Evolutionary conservation across 37 sponge, comb jelly and placozoan species (phyloP).

Genomic region (Mnemiopsis leidyi): DNA sequence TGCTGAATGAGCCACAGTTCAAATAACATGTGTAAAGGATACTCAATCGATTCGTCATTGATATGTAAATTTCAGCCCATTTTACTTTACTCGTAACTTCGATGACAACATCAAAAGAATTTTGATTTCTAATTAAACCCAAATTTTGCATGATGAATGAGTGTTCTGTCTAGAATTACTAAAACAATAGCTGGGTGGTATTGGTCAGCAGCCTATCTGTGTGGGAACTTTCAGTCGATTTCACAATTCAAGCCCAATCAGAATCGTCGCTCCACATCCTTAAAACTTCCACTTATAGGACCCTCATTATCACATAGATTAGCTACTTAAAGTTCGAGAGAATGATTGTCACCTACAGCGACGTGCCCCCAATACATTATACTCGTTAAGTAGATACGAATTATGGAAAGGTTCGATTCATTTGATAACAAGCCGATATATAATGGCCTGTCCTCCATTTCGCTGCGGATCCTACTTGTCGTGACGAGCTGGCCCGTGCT

Average conservation of each 20-base stretch:
- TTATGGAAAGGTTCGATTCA: not conserved
- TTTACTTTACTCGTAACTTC: not conserved
- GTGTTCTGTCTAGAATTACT: not conserved
- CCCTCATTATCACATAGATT: not conserved
- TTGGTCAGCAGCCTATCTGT: no score
- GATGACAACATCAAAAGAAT: not conserved
- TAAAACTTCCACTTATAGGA: not conserved
- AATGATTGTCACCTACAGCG: not conserved
- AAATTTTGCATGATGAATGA: not conserved
- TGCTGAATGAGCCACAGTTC: no score
- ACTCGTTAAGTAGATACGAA: not conserved
- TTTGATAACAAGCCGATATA: not conserved
- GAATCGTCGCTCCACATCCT: not conserved
- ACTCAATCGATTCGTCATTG: no score
- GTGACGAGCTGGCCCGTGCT: not conserved
- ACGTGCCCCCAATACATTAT: not conserved
- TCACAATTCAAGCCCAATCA: not conserved
- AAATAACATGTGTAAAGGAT: no score
- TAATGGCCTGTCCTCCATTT: not conserved
- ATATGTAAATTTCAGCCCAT: not conserved
- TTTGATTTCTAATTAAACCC: not conserved
- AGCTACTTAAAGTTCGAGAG: not conserved
- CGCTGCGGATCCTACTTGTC: not conserved
- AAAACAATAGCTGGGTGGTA: not conserved
- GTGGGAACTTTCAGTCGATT: not conserved